Base-by-base conservation (phyloP, 2,888 invertebrate genomes). In the Diarsia dahlii region DNA sequence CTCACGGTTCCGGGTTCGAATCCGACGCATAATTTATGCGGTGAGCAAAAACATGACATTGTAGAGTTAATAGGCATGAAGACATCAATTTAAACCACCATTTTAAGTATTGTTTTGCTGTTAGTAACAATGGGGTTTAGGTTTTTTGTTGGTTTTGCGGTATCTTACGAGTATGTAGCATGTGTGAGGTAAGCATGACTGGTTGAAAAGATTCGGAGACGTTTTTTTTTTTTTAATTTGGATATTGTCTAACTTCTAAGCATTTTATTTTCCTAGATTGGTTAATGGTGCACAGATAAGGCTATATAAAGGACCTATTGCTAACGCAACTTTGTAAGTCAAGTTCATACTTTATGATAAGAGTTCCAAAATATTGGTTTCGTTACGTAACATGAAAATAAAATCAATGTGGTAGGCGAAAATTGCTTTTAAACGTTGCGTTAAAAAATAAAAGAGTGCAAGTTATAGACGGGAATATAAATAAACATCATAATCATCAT, bases 11-110 rank as follows among this genome's bases (percentile, higher is more conserved):
- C 79, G 79, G 79, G 82, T 79, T 81, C 81, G 76, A 65, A 64
- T 67, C 73, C 80, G 78, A 78, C 81, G 85, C 80, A n/a, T 71
- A 81, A 80, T 87, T 85, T 85, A 81, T 80, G 71, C 78, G 82
- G 52, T 76, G n/a, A n/a, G 71, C 71, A 78, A 82, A 78, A 82
- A 79, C 56, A n/a, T 79, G 79, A 76, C 79, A 79, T 81, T 79
- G 82, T 54, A 39, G 8, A 58, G 56, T 58, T 81, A 79, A 79
- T 39, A 15, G 12, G 76, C 79, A 62, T 76, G 79, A 79, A 79
- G 82, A 81, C 81, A 70, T 81, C 56, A 76, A 65, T 76, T 79
- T 58, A 3, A 81, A 10, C 56, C 50, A 69, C 18, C 15, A 64
- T 74, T 58, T 60, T 67, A 74, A 20, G 76, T 70, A 76, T 79